Conservation (phyloP, 2,797 vertebrate genomes). For the Crenichthys baileyi region DNA sequence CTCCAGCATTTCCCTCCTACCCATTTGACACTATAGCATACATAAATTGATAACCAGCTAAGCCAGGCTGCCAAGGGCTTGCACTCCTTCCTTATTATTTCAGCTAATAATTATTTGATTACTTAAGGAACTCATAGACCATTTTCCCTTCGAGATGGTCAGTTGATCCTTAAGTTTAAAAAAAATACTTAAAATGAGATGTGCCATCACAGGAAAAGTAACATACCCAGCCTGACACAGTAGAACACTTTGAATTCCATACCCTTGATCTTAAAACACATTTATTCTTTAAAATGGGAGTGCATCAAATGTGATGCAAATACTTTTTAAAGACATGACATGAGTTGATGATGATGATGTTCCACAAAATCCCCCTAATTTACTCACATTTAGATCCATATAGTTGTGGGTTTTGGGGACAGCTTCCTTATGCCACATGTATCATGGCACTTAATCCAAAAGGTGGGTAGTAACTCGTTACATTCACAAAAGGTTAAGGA, state of each 20-base stretch:
- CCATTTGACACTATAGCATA: background rate
- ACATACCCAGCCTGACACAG: background rate
- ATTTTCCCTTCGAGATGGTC: background rate
- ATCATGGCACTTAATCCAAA: too few species aligned
- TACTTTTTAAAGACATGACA: background rate
- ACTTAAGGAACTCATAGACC: background rate
- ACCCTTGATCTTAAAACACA: background rate
- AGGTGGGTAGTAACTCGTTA: too few species aligned
- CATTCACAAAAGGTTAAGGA: too few species aligned
- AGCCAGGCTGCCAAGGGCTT: background rate
- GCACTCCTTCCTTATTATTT: background rate
- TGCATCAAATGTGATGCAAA: background rate
- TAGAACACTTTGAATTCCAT: background rate
- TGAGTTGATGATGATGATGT: background rate
- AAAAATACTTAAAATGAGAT: background rate
- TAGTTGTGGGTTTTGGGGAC: background rate
- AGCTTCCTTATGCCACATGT: background rate
- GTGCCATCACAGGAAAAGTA: background rate
- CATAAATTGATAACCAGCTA: background rate
- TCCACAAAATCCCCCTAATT: background rate
- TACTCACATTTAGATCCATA: background rate
- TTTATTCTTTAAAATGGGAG: background rate
- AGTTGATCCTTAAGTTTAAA: background rate
- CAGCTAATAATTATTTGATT: background rate
- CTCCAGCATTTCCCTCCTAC: background rate